Base-by-base conservation (phyloP, 2,888 invertebrate species). In the Ochlodes sylvanus region DNA sequence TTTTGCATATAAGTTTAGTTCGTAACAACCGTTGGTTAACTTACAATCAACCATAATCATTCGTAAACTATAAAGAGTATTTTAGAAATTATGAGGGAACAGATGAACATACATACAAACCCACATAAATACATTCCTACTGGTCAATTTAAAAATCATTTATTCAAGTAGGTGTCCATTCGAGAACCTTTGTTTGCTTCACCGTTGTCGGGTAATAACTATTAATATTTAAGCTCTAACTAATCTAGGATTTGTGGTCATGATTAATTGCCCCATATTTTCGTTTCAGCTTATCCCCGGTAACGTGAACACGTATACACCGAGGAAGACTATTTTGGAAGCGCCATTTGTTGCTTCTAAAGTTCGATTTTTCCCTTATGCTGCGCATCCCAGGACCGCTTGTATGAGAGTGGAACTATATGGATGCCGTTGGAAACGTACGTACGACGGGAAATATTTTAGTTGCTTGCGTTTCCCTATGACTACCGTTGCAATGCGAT, bases 391-490 rank as follows among this genome's bases (percentile, higher is more conserved):
- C 0, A 93, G 98, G 65, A 98, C 98, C 0, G 97, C 98, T 60
- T 98, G 98, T 91, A 97, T 98, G 97, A 91, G 98, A 74, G 97
- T 98, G 50, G 98, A 98, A 85, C 92, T 98, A 68, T 98, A 97
- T 84, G 98, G 98, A 72, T 98, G 98, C 89, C 85, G 79, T 38
- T 93, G 93, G 93, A 93, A 93, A 90, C 93, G 93, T 94, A 90
- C 77, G 93, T 93, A 86, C 73, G 79, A 77, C 75, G 79, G 73
- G 75, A 75, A 75, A 73, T 70, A 66, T 9, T 34, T 68, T 70
- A 68, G 73, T 77, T 69, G 88, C 88, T 88, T 69, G 85, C 85
- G 88, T 70, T 70, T 81, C 85, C n/a, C 85, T 78, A 85, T 21
- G 19, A 86, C 86, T 79, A 79, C 69, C 71, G 69, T 69, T 78